Conservation (phyloP, 2,113 vertebrate genomes). For the Pantherophis guttatus region DNA sequence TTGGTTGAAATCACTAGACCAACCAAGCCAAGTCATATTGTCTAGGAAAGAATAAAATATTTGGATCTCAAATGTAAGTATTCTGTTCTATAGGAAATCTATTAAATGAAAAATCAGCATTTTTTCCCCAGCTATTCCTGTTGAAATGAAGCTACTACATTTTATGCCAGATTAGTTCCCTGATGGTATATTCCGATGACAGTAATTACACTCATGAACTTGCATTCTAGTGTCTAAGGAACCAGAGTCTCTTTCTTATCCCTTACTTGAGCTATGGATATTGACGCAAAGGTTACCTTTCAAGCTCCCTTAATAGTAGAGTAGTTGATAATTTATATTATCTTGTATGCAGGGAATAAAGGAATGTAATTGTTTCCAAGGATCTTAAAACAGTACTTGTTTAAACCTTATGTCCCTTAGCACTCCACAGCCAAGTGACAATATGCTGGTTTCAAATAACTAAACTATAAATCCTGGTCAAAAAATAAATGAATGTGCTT, state of each 20-base stretch:
- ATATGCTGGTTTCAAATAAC: not conserved
- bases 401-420: not conserved
- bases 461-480: not conserved
- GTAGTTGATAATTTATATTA: not conserved
- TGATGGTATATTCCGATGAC: not conserved
- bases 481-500: not conserved
- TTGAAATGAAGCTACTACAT: not conserved
- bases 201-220: slow-evolving; percentile 19
- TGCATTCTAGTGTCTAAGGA: slow-evolving; percentile 11
- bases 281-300: slow-evolving; percentile 7
- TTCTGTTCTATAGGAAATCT: not conserved
- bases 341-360: not conserved
- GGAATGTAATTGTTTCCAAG: not conserved
- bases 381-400: not conserved
- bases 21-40: not conserved
- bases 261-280: slow-evolving; percentile 24
- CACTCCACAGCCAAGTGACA: not conserved
- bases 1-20: not conserved
- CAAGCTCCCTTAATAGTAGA: not conserved
- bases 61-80: not conserved
- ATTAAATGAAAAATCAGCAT: not conserved
- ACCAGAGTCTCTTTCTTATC: slow-evolving; percentile 34
- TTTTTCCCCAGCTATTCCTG: not conserved
- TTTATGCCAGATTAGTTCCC: slow-evolving; percentile 15
- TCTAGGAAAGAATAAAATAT: not conserved